Evolutionary conservation across 2,888 invertebrate genomes (phyloP), one percentile per base, ranked within the genome.

Genomic region (Tineola bisselliella): DNA sequence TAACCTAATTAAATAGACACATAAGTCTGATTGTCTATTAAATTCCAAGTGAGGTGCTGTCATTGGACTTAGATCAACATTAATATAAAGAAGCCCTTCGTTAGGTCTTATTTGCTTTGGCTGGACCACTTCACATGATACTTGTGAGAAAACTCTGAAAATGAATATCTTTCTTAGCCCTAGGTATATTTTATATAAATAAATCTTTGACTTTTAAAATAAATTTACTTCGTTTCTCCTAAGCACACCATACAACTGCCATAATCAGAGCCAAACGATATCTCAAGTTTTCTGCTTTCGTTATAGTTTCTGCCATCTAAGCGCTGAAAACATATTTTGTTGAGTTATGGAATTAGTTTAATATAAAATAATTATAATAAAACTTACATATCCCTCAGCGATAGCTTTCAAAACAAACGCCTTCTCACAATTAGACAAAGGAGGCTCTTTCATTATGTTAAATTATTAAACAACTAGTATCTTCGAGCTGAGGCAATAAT

Each of bases 41-140:
- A 90, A 81, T 74, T 97, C 97, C 79, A 95, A 94, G 69, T 94
- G 91, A 1, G 94, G 92, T 1, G 94, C 93, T 0, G 95, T 96
- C 90, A 97, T 91, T 1, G 95, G 92, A 66, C 93, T 92, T 52
- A 97, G 84, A 75, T 97, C 97, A 0, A 96, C 91, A 84, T 96
- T 96, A 38, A 98, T 90, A 69, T 90, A 91, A 13, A 98, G 74
- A 64, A 93, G 90, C 0, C 98, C 98, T 78, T 98, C 98, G 73
- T 94, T 95, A 0, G 97, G 95, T 48, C 97, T 87, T 0, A 94
- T 91, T 38, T 92, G 89, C 77, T 94, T 94, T 0, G 98, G 97
- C 65, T 91, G 90, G 60, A 92, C 92, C 33, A 98, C 90, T 80
- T 96, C 95, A 81, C 96, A 95, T 5, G 94, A 93, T 4, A 96